Evolutionary conservation across 2,113 vertebrate genomes (phyloP), one percentile per base, ranked within the genome.

Genomic region (Rhodinocichla rosea): DNA sequence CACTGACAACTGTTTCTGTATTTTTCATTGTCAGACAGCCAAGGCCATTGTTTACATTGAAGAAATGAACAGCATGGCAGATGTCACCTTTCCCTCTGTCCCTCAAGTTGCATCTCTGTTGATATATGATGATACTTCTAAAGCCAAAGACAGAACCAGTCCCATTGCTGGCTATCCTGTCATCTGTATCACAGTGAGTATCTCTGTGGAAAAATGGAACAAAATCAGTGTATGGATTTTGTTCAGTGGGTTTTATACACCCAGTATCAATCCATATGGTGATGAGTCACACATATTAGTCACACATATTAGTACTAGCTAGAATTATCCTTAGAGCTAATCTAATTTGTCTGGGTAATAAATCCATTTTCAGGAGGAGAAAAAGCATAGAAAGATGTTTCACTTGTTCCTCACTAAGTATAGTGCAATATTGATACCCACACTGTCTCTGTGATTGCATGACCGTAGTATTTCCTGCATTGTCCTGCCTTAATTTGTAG

Each of bases 1-100:
- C n/a, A 83, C 44, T 55, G 49, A 59, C 30, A 70, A 30, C 26
- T 95, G 26, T 89, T 81, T 90, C 21, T 95, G 18, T 75, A 78
- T 67, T 96, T 91, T 95, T 96, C 91, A 30, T 75, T 83, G 69
- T 56, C 95, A 99, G 99, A 90, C 97, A 50, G 98, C 97, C 87
- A 99, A 99, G 97, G 99, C 98, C 37, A 99, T 99, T 64, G 98
- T 99, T 57, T 99, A 99, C 93, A 99, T 99, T 40, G 99, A 99
- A 96, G 99, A 99, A 98, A 97, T 97, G 87, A 98, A 98, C 97
- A 99, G 98, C 95, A 98, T 99, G 99, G 99, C 99, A 8, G 99
- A 99, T 30, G 99, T 99, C 94, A 99, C 99, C 52, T 99, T 99
- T 97, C 99, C 99, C 21, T 99, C 99, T 4, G 94, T 98, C 74